A percentile compares a stretch with the other conserved stretches of the same genome.
These are phyloP conservation scores for Candidula unifasciata DNA, from an alignment of 2,888 invertebrate genomes.

Conservation along the genomic window DNA sequence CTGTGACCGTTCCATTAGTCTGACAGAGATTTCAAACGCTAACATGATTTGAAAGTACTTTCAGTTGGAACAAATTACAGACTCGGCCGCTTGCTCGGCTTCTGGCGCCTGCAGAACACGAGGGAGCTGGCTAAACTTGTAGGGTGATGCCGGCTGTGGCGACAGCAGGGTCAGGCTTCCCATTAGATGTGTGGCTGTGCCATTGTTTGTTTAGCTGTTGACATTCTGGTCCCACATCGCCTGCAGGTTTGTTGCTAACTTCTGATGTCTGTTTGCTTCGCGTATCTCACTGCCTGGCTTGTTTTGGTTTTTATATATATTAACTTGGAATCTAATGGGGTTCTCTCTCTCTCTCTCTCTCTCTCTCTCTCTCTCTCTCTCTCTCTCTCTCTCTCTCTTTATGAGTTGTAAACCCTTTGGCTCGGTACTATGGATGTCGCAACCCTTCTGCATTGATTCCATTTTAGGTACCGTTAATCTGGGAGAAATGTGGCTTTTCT, in stretches of 20 bases:
- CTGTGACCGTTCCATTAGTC: neutral
- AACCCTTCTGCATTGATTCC: no score
- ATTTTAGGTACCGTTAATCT: no score
- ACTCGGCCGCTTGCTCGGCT: conserved; percentile 10
- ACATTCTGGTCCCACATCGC: neutral
- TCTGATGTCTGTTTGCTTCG: conserved; percentile 3
- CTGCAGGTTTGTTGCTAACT: neutral
- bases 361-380: neutral
- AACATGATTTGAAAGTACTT: conserved; percentile 3
- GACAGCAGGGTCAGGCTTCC: neutral
- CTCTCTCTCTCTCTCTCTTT: neutral
- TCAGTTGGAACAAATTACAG: conserved; percentile 34
- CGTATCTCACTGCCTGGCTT: neutral
- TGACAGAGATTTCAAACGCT: neutral
- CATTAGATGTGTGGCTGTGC: conserved; percentile 13
- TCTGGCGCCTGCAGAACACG: neutral
- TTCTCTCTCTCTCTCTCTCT: no score
- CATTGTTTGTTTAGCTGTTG: conserved; percentile 23
- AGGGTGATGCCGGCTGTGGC: neutral
- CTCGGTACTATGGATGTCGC: no score
- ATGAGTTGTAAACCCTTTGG: no score
- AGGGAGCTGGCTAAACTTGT: neutral
- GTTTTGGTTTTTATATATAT: no score
- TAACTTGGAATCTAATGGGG: neutral
- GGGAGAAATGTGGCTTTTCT: no score